Evolutionary conservation across 2,113 vertebrate genomes (phyloP).

Genomic region (Bubo blakistoni): DNA sequence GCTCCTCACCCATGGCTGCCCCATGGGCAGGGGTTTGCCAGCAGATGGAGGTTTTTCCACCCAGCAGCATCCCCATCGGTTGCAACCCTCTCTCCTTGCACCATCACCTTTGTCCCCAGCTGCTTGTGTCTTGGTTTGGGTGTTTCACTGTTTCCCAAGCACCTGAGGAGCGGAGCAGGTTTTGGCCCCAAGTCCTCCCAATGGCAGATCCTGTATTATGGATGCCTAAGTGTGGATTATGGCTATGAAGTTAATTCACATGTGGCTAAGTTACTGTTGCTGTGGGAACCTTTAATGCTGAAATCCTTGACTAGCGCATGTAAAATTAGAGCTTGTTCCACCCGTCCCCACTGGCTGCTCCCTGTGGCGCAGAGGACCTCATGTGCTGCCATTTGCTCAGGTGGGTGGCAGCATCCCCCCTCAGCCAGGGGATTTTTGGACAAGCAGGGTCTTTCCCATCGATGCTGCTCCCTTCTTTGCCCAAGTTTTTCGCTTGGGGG

Average conservation of each 20-base stretch:
- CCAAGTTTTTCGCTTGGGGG: neutral
- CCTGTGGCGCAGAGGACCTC: neutral
- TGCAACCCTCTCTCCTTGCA: neutral
- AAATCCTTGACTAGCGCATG: slow-evolving; percentile 8
- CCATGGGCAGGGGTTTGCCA: neutral
- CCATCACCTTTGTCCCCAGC: neutral
- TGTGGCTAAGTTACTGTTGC: slow-evolving; percentile 67
- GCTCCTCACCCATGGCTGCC: neutral
- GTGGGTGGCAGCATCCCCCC: neutral
- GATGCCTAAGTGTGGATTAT: neutral
- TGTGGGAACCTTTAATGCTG: slow-evolving; percentile 60
- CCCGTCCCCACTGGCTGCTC: neutral
- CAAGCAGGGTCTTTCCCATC: neutral
- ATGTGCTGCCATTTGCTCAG: neutral
- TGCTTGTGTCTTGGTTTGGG: neutral
- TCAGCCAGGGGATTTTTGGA: neutral
- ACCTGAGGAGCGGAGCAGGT: neutral
- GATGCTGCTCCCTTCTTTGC: neutral
- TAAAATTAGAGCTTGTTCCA: slow-evolving; percentile 37
- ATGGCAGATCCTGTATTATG: neutral
- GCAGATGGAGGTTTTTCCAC: neutral
- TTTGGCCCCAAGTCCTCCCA: neutral
- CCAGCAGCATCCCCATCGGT: neutral
- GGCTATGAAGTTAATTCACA: slow-evolving; percentile 47
- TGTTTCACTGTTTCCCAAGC: neutral